A percentile compares a stretch with the other conserved stretches of the same genome.
Conservation (phyloP, 2,113 vertebrate genomes). For the Thinocorus orbignyianus region DNA sequence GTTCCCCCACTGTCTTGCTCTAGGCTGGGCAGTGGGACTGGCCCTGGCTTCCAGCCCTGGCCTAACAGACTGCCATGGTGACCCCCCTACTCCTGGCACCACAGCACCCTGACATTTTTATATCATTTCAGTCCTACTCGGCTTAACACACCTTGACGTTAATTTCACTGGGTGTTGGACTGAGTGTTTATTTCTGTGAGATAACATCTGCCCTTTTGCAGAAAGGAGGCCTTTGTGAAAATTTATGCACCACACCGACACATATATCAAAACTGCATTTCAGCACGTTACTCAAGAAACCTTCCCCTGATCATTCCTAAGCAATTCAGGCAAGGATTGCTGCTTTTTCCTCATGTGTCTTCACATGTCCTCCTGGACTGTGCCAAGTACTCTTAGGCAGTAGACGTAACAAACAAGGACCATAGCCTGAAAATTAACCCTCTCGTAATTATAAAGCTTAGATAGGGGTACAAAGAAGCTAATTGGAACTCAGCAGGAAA, state of each 20-base stretch:
- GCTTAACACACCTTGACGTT: background rate
- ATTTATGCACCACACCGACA: background rate
- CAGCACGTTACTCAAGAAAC: background rate
- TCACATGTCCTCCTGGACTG: background rate
- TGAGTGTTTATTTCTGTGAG: background rate
- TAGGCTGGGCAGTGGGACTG: background rate
- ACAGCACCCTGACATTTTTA: background rate
- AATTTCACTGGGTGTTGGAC: background rate
- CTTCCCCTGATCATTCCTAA: accelerated
- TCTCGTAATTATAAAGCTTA: background rate
- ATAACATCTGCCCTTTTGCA: background rate
- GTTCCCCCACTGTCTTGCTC: background rate
- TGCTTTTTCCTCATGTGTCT: background rate
- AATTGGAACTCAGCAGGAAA: background rate
- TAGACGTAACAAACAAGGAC: background rate
- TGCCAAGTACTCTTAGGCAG: background rate
- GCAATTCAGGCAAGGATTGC: background rate
- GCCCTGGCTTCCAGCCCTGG: background rate
- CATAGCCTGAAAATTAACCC: background rate
- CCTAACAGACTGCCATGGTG: too few relatives aligned
- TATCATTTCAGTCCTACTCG: background rate
- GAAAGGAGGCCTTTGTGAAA: background rate
- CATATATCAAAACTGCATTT: background rate
- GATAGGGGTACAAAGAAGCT: background rate
- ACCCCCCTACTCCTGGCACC: background rate